Base-by-base conservation (phyloP, 2,797 vertebrate species). In the Urocyon cinereoargenteus region DNA sequence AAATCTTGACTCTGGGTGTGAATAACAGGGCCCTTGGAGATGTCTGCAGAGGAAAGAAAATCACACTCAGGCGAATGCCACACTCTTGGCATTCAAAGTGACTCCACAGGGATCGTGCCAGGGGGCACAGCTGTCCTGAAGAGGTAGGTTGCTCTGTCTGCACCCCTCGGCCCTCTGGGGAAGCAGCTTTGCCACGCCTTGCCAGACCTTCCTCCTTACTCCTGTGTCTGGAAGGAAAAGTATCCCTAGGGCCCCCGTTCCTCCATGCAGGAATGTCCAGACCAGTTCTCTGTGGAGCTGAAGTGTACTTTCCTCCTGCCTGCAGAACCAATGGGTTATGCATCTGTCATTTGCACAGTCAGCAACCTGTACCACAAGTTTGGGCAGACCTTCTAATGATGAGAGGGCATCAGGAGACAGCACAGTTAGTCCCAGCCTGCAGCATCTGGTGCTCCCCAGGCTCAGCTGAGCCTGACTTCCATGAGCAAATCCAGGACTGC, bases 51-150 rank as follows among this genome's bases (percentile, higher is more conserved):
- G 7, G 90, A 61, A 83, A 78, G 94, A 78, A 95, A 55, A 53
- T 24, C 62, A 0, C 26, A 19, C 26, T 73, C 57, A 16, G 61
- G 51, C 9, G 8, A 78, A 70, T 79, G n/a, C n/a, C n/a, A n/a
- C 82, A 75, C 75, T 62, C 55, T 55, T 49, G 2, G 86, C 40
- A 5, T 24, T 82, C 2, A 55, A 1, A 34, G 66, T 55, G 10
- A n/a, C 19, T 3, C 0, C 1, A 22, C 16, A 7, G 11, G 49
- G 51, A 53, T 19, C 31, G 28, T 0, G 5, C 34, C 3, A 2
- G 51, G 40, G 28, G 6, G 28, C n/a, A 28, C 6, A 1, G 22
- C 73, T 2, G 0, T 64, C 87, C 87, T 34, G 57, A 26, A 28
- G 73, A 34, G 21, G n/a, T 4, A 0, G 18, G 57, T 45, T 31